Conservation (phyloP, 2,888 invertebrate species). For the Drosophila cognata region DNA sequence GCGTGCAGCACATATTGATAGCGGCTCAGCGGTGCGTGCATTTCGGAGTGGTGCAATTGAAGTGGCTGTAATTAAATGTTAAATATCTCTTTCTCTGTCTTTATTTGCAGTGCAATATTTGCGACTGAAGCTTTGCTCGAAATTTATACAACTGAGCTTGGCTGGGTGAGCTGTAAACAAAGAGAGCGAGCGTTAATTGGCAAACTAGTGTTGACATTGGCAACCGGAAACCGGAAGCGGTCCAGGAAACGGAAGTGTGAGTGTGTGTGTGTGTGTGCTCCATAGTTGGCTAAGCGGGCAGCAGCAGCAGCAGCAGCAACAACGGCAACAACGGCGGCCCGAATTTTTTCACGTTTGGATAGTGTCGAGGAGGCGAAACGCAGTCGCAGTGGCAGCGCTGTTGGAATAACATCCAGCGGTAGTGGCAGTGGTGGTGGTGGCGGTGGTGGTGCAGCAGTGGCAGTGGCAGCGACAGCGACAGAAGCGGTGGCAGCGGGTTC, state of each 20-base stretch:
- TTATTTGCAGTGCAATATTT: conserved; percentile 34
- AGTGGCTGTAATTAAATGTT: conserved; percentile 70
- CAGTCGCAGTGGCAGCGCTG: conserved; percentile 81
- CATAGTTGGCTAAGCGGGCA: conserved; percentile 51
- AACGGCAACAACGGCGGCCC: conserved; percentile 84
- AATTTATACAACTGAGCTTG: conserved; percentile 4
- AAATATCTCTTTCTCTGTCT: conserved; percentile 24
- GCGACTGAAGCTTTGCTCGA: conserved; percentile 9
- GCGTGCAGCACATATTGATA: conserved; percentile 12
- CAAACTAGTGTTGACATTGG: conserved; percentile 24
- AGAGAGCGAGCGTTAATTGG: conserved; percentile 13
- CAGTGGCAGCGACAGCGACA: conserved; percentile 66
- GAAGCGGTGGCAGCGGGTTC: conserved; percentile 70
- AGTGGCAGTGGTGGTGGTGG: conserved; percentile 13
- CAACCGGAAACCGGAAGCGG: conserved; percentile 15
- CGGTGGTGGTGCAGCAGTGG: conserved; percentile 53
- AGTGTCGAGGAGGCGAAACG: conserved; percentile 84
- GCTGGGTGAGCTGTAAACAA: conserved; percentile 7
- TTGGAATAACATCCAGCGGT: conserved; percentile 74
- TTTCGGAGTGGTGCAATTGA: conserved; percentile 34
- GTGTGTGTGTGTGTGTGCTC: not conserved
- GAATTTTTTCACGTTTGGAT: conserved; percentile 84
- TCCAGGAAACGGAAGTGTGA: conserved; percentile 32
- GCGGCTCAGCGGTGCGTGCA: conserved; percentile 50
- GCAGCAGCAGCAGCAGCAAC: conserved; percentile 60